Base-by-base conservation (phyloP, 2,888 invertebrate species). In the Brachypterus glaber region DNA sequence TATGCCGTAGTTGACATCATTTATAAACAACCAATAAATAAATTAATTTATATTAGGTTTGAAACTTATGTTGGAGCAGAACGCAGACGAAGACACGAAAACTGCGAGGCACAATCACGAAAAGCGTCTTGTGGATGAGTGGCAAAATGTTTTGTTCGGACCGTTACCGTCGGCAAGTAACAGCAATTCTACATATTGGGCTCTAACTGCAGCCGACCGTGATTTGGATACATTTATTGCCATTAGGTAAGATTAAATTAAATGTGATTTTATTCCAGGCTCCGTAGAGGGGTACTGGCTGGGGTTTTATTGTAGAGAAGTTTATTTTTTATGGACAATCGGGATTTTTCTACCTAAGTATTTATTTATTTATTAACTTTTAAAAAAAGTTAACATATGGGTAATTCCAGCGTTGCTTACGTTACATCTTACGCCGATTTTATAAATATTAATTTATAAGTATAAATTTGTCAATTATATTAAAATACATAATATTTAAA, bases 141-240 rank as follows among this genome's bases (percentile, higher is more conserved):
- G 81, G 81, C 67, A 70, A 38, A 54, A 61, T 2, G 61, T 64
- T 1, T 52, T 81, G 4, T 81, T 81, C 52, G 80, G 79, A 0
- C 64, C 57, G 25, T 64, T 58, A 44, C 50, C 63, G 34, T 49
- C 58, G 32, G 35, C 47, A 25, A 43, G 50, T 1, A 46, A 46
- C 8, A 51, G 49, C 25, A 51, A 58, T 39, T 50, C 53, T 2
- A 54, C 57, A 13, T 61, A 58, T 45, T 64, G 60, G 62, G 63
- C 61, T 5, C 44, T 67, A 17, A 65, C 64, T 25, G 55, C 60
- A 16, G 66, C 66, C 12, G 64, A 67, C 35, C 54, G 59, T 29
- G 63, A 69, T 48, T 43, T 67, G 30, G 64, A 66, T 41, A 61
- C 63, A 14, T 68, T 73, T 45, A 55, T 73, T 39, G 64, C 63